phyloP scores from a whole-genome alignment of 2,888 invertebrate species.

The Pachycephus smyrnensis region DNA sequence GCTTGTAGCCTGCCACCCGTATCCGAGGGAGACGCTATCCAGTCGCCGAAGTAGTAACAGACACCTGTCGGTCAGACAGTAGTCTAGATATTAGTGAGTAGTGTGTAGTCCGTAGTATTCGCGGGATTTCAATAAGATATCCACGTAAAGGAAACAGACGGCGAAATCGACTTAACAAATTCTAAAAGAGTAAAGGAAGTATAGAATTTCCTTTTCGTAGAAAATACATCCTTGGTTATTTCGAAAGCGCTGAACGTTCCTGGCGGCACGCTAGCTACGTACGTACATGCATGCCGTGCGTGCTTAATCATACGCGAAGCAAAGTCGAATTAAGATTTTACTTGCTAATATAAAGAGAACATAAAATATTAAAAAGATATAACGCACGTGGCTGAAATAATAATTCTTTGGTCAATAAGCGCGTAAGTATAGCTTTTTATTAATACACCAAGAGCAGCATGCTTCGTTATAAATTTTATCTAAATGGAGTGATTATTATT shows the following conservation, averaged over 20 bases:
- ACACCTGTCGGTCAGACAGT: conserved; percentile 42
- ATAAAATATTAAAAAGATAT: background rate
- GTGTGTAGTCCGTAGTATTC: background rate
- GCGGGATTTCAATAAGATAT: background rate
- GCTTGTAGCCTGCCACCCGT: conserved; percentile 21
- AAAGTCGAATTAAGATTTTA: background rate
- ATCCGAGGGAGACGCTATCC: conserved; percentile 17
- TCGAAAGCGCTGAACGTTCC: background rate
- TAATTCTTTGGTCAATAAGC: background rate
- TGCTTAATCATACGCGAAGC: background rate
- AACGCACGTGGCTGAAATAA: background rate
- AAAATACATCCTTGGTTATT: background rate
- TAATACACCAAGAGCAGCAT: background rate
- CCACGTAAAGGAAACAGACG: background rate
- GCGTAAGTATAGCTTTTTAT: background rate
- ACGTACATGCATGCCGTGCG: background rate
- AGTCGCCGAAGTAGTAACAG: conserved; percentile 35
- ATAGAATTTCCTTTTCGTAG: background rate
- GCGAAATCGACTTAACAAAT: background rate
- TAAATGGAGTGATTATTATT: background rate
- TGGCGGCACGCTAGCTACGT: background rate
- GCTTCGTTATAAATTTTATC: background rate
- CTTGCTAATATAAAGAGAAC: background rate
- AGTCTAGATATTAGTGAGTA: conserved; percentile 31
- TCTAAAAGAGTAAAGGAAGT: background rate